A percentile compares a stretch with the other conserved stretches of the same genome.
These are phyloP conservation scores for Rosalia funebris DNA, from an alignment of 2,888 invertebrate genomes.

Conservation along the genomic window DNA sequence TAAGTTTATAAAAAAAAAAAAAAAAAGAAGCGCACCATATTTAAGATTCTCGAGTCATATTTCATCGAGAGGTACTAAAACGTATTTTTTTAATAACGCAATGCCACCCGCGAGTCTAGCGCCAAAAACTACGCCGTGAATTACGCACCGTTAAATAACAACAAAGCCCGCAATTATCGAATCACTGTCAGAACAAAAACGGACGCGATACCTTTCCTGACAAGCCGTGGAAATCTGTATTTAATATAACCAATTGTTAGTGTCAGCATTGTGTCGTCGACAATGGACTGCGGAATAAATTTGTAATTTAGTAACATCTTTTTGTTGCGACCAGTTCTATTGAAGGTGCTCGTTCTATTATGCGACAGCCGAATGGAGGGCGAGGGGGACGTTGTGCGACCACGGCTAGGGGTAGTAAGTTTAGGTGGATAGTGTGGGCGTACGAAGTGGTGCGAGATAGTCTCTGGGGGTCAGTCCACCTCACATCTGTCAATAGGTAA, in stretches of 20 bases:
- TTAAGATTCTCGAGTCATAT: too few relatives aligned
- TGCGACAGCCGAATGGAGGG: slow-evolving; percentile 35
- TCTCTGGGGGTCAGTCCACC: slow-evolving; percentile 56
- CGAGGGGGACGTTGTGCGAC: slow-evolving; percentile 12
- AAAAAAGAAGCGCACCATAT: too few relatives aligned
- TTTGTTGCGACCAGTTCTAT: slow-evolving; percentile 2
- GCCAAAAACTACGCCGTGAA: not conserved
- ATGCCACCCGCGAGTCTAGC: too few relatives aligned
- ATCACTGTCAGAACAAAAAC: slow-evolving; percentile 11
- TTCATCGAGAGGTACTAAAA: too few relatives aligned
- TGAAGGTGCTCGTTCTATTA: slow-evolving; percentile 34
- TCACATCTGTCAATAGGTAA: slow-evolving; percentile 63
- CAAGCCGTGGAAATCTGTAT: slow-evolving; percentile 10
- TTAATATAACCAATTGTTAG: slow-evolving; percentile 21
- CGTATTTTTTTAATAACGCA: too few relatives aligned
- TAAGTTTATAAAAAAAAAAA: too few relatives aligned
- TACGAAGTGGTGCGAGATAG: slow-evolving; percentile 50
- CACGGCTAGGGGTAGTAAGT: slow-evolving; percentile 30
- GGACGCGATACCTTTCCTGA: slow-evolving; percentile 4
- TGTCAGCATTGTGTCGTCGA: slow-evolving; percentile 21
- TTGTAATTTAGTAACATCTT: slow-evolving; percentile 21
- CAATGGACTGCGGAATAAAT: slow-evolving; percentile 30
- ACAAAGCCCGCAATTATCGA: slow-evolving; percentile 7
- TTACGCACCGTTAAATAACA: not conserved
- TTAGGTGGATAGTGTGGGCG: slow-evolving; percentile 33